Evolutionary conservation across 2,113 vertebrate species (phyloP), one percentile per base, ranked within the genome.

Genomic region (Ctenomys sociabilis): DNA sequence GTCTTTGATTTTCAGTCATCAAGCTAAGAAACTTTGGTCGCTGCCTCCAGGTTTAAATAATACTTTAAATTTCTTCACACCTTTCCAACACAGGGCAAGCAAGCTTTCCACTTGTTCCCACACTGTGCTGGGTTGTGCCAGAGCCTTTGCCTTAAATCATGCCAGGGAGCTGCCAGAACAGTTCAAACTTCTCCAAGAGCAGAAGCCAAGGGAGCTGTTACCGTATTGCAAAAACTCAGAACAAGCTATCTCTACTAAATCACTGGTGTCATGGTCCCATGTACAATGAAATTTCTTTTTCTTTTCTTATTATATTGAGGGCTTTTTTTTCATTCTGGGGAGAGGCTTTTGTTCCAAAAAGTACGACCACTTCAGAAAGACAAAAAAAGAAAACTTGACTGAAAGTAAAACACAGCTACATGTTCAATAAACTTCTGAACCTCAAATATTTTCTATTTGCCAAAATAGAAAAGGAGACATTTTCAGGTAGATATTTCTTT

Each of bases 191-290:
- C 88, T 91, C 86, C 66, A 96, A 96, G 75, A 94, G 32, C 66
- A 93, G 30, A 96, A 96, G 97, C 94, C 95, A 98, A 96, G 88
- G 54, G 94, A 91, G 97, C 85, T 17, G 1, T 75, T 97, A 90
- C 81, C 95, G 89, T 49, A 97, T 94, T 97, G 81, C 19, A 82
- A 66, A 98, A 98, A 98, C 91, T 49, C 59, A 83, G 93, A 96
- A 90, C 64, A 83, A 2, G 2, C 14, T 54, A 13, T 70, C 96
- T 93, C 86, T 97, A 21, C 32, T 54, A 77, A 95, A 64, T 95
- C 88, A 97, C 70, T 21, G 88, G 52, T 88, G 93, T 88, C 85
- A 87, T 77, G 94, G 72, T 83, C 37, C 90, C 43, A 94, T 78
- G 92, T 70, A 89, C 80, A 97, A 26, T 88, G 72, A 85, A 96